Conservation (phyloP, 2,888 invertebrate genomes). For the Habroteleia sp. region DNA sequence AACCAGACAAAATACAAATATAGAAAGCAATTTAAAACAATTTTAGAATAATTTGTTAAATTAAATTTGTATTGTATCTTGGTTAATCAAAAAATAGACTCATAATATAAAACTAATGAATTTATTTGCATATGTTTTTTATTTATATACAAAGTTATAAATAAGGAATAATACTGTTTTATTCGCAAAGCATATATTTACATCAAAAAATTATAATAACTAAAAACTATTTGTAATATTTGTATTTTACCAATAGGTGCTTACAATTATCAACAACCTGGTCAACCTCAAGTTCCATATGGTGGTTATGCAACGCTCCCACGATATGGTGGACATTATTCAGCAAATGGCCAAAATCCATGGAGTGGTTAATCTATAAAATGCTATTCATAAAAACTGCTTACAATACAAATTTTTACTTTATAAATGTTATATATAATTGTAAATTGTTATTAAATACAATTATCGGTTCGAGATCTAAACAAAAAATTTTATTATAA, state of each 20-base stretch:
- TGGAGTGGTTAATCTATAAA: slow-evolving; percentile 59
- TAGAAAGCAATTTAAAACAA: too few species aligned
- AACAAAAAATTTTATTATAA: slow-evolving; percentile 2
- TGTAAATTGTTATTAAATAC: slow-evolving; percentile 15
- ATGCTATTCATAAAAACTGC: slow-evolving; percentile 12
- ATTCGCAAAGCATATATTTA: too few species aligned
- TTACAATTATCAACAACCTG: slow-evolving; percentile 72
- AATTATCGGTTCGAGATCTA: neutral
- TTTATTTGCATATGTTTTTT: too few species aligned
- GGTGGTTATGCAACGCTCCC: slow-evolving; percentile 75
- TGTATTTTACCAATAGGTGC: slow-evolving; percentile 59
- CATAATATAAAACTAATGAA: too few species aligned
- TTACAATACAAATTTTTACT: slow-evolving; percentile 9
- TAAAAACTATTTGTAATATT: too few species aligned
- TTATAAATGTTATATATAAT: slow-evolving; percentile 1
- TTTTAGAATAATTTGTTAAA: too few species aligned
- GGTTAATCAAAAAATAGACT: too few species aligned
- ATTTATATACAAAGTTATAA: too few species aligned
- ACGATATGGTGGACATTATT: slow-evolving; percentile 71
- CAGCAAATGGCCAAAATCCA: slow-evolving; percentile 70
- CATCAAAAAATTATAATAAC: too few species aligned
- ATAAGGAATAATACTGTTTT: too few species aligned
- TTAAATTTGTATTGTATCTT: too few species aligned
- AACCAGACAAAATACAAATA: too few species aligned
- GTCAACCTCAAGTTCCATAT: slow-evolving; percentile 69